A percentile compares a stretch with the other conserved stretches of the same genome.
These are phyloP conservation scores for Gobionotothen gibberifrons DNA, from an alignment of 2,797 vertebrate species.

Conservation along the genomic window DNA sequence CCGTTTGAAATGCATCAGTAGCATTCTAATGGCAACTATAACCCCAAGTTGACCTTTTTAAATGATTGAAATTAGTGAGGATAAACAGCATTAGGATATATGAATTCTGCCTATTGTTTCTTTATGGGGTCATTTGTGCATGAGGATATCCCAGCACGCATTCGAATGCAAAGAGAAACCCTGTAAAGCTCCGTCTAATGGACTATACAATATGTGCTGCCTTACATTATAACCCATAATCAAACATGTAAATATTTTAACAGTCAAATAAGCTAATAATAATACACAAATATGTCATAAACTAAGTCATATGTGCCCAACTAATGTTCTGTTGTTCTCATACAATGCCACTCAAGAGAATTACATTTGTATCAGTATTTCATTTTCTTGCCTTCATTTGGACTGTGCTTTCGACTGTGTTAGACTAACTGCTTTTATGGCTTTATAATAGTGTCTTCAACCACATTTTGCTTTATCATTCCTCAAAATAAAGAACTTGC, in stretches of 20 bases:
- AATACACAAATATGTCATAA: not conserved
- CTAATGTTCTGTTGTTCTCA: not conserved
- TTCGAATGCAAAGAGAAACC: not conserved
- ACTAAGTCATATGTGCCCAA: constrained; percentile 1
- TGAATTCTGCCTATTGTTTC: not conserved
- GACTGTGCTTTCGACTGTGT: constrained; percentile 3
- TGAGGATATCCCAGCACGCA: not conserved
- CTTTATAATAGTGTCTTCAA: constrained; percentile 12
- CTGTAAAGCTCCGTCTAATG: not conserved
- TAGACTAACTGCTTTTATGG: constrained; percentile 5
- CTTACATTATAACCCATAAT: constrained; percentile 11
- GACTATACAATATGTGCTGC: not conserved
- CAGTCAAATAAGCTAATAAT: not conserved
- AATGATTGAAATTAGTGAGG: not conserved
- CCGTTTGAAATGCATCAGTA: not conserved
- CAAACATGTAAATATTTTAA: constrained; percentile 7
- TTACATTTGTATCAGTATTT: constrained; percentile 4
- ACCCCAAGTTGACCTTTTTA: not conserved
- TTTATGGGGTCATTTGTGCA: not conserved
- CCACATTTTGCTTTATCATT: constrained; percentile 20
- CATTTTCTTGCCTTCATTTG: constrained; percentile 1
- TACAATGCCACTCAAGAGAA: not conserved
- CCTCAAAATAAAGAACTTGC: constrained; percentile 2
- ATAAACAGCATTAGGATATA: not conserved
- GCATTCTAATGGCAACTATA: not conserved